A percentile compares a stretch with the other conserved stretches of the same genome.
These are phyloP conservation scores for Caradrina clavipalpis DNA, from an alignment of 2,888 invertebrate genomes.

Conservation along the genomic window DNA sequence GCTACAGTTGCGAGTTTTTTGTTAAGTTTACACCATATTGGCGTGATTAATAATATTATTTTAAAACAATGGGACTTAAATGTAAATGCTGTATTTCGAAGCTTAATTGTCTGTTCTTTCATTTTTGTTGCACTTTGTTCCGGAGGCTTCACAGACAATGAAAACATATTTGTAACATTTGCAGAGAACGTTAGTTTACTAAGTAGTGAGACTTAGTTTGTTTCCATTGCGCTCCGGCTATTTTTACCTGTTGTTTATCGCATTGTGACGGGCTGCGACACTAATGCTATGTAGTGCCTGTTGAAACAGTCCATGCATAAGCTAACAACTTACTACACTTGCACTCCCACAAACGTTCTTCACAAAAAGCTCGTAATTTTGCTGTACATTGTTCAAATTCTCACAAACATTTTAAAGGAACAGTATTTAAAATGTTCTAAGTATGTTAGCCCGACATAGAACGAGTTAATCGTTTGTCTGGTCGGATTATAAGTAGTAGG, in stretches of 20 bases:
- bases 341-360: neutral
- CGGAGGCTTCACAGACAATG: neutral
- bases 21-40: neutral
- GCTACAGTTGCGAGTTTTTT: conserved; percentile 7
- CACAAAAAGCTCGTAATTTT: conserved; percentile 3
- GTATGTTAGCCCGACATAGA: neutral
- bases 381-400: neutral
- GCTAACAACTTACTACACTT: no score
- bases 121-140: neutral
- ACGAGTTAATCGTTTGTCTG: no score
- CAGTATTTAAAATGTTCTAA: neutral
- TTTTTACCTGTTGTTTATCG: conserved; percentile 3
- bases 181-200: neutral
- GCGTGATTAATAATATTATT: neutral
- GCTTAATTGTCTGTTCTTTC: neutral
- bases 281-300: neutral
- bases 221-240: conserved; percentile 1
- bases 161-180: conserved; percentile 7
- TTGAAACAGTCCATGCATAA: neutral
- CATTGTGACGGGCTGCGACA: neutral
- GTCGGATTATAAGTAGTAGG: no score
- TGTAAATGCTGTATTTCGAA: neutral
- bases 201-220: neutral
- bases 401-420: neutral
- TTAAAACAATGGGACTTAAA: neutral